Evolutionary conservation across 2,797 vertebrate genomes (phyloP).

Genomic region (Nyctibius grandis): DNA sequence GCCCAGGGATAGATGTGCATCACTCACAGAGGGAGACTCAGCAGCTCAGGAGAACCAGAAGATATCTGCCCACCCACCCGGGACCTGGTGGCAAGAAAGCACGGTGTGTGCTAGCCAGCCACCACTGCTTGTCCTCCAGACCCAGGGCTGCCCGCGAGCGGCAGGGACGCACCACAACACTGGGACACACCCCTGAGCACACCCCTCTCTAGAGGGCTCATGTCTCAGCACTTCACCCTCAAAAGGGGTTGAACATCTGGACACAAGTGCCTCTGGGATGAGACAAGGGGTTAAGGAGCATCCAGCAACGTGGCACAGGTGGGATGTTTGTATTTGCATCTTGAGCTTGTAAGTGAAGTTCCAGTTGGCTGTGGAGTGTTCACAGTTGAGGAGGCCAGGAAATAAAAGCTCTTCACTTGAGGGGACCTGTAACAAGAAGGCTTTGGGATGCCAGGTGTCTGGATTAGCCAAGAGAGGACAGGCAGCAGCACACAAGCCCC

Average conservation of each 20-base stretch:
- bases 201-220: background rate
- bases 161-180: too few relatives aligned
- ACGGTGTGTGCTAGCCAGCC: accelerated
- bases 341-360: background rate
- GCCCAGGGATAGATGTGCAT: background rate
- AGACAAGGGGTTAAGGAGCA: background rate
- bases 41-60: background rate
- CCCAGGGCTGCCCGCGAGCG: too few relatives aligned
- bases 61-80: background rate
- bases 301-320: background rate
- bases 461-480: background rate
- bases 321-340: background rate
- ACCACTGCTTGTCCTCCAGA: background rate
- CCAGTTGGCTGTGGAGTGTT: background rate
- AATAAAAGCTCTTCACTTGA: background rate
- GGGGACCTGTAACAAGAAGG: background rate
- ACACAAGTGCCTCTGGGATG: background rate
- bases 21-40: background rate
- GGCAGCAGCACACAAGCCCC: background rate
- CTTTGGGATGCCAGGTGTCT: background rate
- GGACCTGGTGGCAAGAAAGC: background rate
- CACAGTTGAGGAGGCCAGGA: background rate
- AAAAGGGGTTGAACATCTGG: background rate
- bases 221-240: background rate
- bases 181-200: background rate